Percentiles rank a stretch among this genome's conserved stretches.
Conservation (phyloP, 1,140 invertebrate genomes). For the Tetragnatha versicolor region DNA sequence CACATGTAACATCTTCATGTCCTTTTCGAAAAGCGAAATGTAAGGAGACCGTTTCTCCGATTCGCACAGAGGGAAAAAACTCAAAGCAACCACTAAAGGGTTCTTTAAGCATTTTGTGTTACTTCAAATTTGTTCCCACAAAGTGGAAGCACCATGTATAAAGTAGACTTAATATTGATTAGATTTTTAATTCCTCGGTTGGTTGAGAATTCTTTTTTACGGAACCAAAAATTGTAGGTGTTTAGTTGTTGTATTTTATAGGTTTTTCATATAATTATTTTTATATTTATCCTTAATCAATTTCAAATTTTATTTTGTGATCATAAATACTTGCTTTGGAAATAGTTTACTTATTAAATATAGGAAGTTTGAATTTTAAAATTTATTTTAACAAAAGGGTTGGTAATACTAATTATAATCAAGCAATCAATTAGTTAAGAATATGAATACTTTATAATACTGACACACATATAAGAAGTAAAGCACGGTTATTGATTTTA, state of each 20-base stretch:
- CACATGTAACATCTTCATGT: conserved; percentile 45
- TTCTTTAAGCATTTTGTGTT: conserved; percentile 26
- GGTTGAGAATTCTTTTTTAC: too few species aligned
- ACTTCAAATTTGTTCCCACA: conserved; percentile 25
- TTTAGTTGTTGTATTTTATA: background rate
- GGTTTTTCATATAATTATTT: background rate
- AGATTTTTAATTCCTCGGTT: too few species aligned
- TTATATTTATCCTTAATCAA: background rate
- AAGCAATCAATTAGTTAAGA: too few species aligned
- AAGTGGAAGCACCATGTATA: background rate
- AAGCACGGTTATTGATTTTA: too few species aligned
- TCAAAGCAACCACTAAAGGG: conserved; percentile 47
- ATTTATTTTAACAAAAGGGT: too few species aligned
- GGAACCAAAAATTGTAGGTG: too few species aligned
- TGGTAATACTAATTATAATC: too few species aligned
- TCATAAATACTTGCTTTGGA: too few species aligned
- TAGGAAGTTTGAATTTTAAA: too few species aligned
- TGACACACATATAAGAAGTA: too few species aligned
- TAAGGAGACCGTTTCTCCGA: conserved; percentile 5
- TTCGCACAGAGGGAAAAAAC: conserved; percentile 18
- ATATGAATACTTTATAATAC: too few species aligned
- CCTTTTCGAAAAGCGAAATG: conserved; percentile 8
- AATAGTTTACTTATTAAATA: too few species aligned
- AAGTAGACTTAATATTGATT: background rate
- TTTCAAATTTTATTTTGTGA: background rate